Evolutionary conservation across 2,797 vertebrate species (phyloP), one percentile per base, ranked within the genome.

Genomic region (Leontopithecus rosalia): DNA sequence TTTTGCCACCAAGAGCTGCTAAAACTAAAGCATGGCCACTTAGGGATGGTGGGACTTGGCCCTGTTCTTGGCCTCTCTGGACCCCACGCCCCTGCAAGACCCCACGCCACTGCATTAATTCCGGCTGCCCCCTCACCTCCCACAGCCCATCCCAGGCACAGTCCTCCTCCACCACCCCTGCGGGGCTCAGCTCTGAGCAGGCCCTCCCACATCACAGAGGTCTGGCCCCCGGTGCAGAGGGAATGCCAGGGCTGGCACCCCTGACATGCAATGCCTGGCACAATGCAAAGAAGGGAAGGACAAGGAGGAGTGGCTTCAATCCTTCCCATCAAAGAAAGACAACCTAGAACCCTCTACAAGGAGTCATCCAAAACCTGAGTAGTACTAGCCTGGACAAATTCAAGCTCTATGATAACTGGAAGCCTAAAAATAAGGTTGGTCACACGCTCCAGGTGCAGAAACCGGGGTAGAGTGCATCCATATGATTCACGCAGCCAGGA

Each of bases 181-280:
- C 4, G 0, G 39, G 64, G 55, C 30, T 2, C 70, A 1, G 39
- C 55, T 48, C 64, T 41, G 36, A 76, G 61, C 70, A 67, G 5
- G 17, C 55, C 30, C 50, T 43, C 20, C 24, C 13, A 7, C 50
- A 46, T 72, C 28, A 1, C 0, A 10, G 76, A 67, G 46, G 26
- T 3, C 67, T 0, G 28, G 26, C 57, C 75, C 30, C 17, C 1
- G 0, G 26, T 0, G 0, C 4, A 14, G 5, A 4, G 19, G 22
- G 22, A 11, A 6, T 1, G 0, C 36, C 3, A 0, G 9, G 72
- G 77, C 52, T 14, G 36, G 36, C 6, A 9, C 48, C 46, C 17
- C 57, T 19, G 61, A 4, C n/a, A 22, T 1, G 1, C 10, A 7
- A 7, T 0, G 43, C 55, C 91, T 30, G 3, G 48, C 24, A 5